Evolutionary conservation across 1,140 invertebrate species (phyloP), one percentile per base, ranked within the genome.

Genomic region (Heterodera schachtii): DNA sequence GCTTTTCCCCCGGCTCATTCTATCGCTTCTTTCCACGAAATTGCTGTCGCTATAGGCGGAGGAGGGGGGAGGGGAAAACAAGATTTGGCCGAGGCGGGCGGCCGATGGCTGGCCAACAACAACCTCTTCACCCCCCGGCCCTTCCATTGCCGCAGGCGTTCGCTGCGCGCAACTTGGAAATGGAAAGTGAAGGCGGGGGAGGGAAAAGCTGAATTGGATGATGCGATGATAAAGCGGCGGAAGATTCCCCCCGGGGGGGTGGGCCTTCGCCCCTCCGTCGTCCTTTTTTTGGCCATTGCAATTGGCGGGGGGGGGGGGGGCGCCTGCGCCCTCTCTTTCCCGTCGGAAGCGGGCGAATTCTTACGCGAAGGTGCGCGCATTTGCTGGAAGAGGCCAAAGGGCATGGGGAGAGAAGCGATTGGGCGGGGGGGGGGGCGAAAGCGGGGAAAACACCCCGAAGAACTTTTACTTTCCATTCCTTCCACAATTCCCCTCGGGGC

Each of bases 401-500:
- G 69, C 69, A 46, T 19, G 44, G 31, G 41, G 13, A 69, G 57
- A 64, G 57, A 64, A 64, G 57, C 57, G 57, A 64, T 64, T 64
- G 69, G 69, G 43, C 44, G 31, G 13, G 5, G 44, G 41, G 11
- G 13, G 69, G 11, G 19, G 69, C 3, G 44, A 6, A 5, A 41
- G 69, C 19, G n/a, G 69, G 69, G 69, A 5, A 46, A 71, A n/a
- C n/a, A 71, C 31, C 69, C 69, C 69, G 43, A 71, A 71, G 41
- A 71, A 71, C 21, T 71, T 71, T 71, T 71, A 71, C 31, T 43
- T 71, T 71, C 31, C 69, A 31, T 43, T 71, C 69, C 69, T 70
- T n/a, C 69, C 69, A 71, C 8, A 64, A 64, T 64, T 13, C 57
- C 57, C 57, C 57, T 64, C 57, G 57, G 57, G 57, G 57, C 57